Conservation (phyloP, 1,140 invertebrate genomes). For the Propsilocerus akamusi region DNA sequence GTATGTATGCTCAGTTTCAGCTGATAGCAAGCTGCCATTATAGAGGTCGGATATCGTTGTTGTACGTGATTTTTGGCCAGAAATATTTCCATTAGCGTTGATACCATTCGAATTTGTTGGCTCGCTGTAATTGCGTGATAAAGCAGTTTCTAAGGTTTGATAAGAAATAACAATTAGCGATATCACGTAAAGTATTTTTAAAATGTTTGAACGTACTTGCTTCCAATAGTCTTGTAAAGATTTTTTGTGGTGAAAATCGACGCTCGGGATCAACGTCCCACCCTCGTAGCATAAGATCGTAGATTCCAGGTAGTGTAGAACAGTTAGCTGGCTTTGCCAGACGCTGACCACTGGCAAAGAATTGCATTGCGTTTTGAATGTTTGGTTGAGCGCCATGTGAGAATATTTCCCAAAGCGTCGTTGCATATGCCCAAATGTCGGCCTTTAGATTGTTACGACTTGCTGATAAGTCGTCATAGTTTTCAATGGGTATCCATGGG, state of each 20-base stretch:
- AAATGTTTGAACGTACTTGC: neutral
- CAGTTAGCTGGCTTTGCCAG: slow-evolving; percentile 44
- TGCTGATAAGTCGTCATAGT: slow-evolving; percentile 42
- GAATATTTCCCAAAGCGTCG: slow-evolving; percentile 82
- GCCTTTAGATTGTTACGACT: slow-evolving; percentile 41
- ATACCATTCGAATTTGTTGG: neutral
- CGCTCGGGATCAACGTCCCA: slow-evolving; percentile 59
- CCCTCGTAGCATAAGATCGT: slow-evolving; percentile 66
- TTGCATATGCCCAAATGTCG: slow-evolving; percentile 78
- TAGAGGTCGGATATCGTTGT: neutral
- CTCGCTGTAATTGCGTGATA: neutral
- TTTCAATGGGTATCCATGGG: slow-evolving; percentile 73
- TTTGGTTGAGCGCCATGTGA: slow-evolving; percentile 41
- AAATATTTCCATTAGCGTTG: neutral
- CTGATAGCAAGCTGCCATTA: neutral
- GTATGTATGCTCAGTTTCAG: neutral
- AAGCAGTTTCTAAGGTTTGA: neutral
- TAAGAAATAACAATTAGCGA: neutral
- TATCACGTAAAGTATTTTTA: neutral
- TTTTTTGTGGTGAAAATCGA: slow-evolving; percentile 47
- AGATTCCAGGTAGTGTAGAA: slow-evolving; percentile 61
- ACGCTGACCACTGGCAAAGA: slow-evolving; percentile 46
- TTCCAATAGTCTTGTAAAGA: slow-evolving; percentile 12
- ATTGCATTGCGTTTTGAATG: slow-evolving; percentile 25
- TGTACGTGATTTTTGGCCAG: neutral